Percentiles rank a stretch among this genome's conserved stretches.
These are phyloP conservation scores for Phyllostomus hastatus DNA, from an alignment of 2,113 vertebrate genomes.

Conservation along the genomic window DNA sequence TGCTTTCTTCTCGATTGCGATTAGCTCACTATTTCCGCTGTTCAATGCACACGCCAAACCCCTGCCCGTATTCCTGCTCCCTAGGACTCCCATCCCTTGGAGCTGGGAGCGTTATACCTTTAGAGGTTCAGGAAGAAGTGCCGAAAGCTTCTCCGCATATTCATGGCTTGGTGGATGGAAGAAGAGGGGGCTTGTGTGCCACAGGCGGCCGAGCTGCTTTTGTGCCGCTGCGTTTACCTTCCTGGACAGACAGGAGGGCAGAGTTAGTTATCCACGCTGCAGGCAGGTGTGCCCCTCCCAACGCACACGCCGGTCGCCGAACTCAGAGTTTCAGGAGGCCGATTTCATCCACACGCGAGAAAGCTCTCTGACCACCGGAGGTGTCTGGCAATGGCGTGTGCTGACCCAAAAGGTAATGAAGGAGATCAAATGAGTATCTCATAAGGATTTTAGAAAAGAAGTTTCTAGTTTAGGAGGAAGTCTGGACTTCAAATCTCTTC, in stretches of 20 bases:
- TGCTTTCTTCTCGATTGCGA: neutral
- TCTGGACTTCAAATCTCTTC: neutral
- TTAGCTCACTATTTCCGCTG: neutral
- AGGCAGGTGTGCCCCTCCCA: accelerated
- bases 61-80: neutral
- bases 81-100: neutral
- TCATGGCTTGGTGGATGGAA: conserved; percentile 86
- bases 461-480: neutral
- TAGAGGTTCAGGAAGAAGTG: conserved; percentile 90
- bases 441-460: neutral
- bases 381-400: neutral
- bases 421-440: neutral
- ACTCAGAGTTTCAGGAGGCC: neutral
- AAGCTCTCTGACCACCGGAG: neutral
- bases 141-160: conserved; percentile 90
- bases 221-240: conserved; percentile 87
- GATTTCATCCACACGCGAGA: neutral
- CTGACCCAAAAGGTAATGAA: neutral
- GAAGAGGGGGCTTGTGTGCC: conserved; percentile 91
- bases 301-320: accelerated
- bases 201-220: conserved; percentile 88
- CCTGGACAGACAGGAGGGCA: conserved; percentile 74
- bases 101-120: conserved; percentile 82
- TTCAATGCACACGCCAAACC: neutral
- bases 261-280: neutral